Evolutionary conservation across 2,797 vertebrate species (phyloP).

Genomic region (Heterohyrax brucei): DNA sequence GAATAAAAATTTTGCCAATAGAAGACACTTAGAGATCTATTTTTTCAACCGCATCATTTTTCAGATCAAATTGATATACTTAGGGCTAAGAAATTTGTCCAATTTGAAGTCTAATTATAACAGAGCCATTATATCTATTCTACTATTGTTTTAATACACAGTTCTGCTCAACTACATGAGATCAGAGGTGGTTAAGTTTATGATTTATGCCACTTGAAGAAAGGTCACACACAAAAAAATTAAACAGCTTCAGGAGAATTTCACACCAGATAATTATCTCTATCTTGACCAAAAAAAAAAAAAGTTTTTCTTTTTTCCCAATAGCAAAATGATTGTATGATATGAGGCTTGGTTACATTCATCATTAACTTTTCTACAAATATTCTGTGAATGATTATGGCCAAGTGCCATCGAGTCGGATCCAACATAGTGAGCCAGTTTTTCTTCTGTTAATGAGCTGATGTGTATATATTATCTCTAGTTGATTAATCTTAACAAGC

Average conservation of each 20-base stretch:
- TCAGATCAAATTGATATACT: conserved; percentile 27
- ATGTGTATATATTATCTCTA: conserved; percentile 33
- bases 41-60: conserved; percentile 41
- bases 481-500: conserved; percentile 72
- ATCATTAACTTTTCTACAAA: conserved; percentile 72
- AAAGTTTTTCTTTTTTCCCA: conserved; percentile 60
- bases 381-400: conserved; percentile 56
- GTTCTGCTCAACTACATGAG: neutral
- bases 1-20: conserved; percentile 38
- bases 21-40: neutral
- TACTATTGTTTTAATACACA: conserved; percentile 1
- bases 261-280: neutral
- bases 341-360: conserved; percentile 62
- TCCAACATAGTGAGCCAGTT: neutral
- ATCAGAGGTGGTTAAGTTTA: neutral
- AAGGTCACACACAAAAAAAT: neutral
- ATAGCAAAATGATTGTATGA: conserved; percentile 1
- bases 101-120: neutral
- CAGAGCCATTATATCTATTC: neutral
- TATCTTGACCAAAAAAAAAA: neutral
- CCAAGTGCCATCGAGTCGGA: too few relatives aligned
- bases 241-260: neutral
- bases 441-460: conserved; percentile 71
- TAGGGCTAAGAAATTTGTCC: neutral
- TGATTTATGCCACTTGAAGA: neutral